Conservation (phyloP, 2,888 invertebrate species). For the Darwinula stevensoni region DNA sequence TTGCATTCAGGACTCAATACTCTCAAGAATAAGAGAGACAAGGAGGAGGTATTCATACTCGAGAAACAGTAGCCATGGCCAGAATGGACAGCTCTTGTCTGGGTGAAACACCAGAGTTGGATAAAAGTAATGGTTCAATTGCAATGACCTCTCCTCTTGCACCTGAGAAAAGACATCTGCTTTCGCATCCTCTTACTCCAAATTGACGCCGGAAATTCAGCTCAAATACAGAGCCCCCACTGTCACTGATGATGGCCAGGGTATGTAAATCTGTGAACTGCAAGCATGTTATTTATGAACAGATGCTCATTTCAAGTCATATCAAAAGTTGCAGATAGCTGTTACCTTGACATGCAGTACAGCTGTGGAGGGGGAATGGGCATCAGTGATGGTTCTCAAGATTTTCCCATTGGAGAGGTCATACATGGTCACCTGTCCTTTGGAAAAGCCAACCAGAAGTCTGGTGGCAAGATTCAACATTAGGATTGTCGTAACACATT, state of each 20-base stretch:
- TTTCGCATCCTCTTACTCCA: constrained; percentile 60
- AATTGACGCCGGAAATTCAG: constrained; percentile 59
- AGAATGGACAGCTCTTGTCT: constrained; percentile 43
- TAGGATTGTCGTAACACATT: no score
- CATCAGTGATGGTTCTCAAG: constrained; percentile 38
- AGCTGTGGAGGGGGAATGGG: constrained; percentile 52
- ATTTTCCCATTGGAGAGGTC: constrained; percentile 46
- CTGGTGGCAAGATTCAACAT: constrained; percentile 33
- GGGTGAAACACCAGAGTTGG: constrained; percentile 25
- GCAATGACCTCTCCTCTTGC: constrained; percentile 75
- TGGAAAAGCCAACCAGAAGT: constrained; percentile 42
- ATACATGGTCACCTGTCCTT: constrained; percentile 69
- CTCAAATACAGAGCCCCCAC: constrained; percentile 85
- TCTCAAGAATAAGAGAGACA: constrained; percentile 5
- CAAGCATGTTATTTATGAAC: neutral
- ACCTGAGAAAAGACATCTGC: constrained; percentile 83
- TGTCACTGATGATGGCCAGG: constrained; percentile 53
- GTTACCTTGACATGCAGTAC: constrained; percentile 31
- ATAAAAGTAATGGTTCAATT: constrained; percentile 32
- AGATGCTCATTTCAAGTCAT: neutral
- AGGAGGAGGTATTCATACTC: constrained; percentile 24
- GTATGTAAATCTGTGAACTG: constrained; percentile 37
- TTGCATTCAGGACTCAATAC: neutral
- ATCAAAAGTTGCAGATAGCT: neutral
- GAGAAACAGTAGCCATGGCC: constrained; percentile 76